Evolutionary conservation across 1,140 invertebrate genomes (phyloP).

Genomic region (Papilio xuthus): DNA sequence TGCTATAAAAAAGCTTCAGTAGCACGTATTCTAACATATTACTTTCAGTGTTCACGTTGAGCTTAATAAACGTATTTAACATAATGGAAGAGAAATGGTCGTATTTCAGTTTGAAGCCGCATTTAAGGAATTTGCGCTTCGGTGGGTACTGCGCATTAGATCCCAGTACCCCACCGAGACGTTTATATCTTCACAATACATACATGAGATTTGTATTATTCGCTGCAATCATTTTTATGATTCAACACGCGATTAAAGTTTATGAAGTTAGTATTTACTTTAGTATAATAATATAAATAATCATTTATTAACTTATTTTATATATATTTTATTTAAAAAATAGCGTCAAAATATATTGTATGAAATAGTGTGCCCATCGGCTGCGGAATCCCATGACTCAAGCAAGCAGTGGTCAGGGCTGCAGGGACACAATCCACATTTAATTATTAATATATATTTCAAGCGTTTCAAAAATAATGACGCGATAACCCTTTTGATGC

Average conservation of each 20-base stretch:
- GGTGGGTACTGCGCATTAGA: slow-evolving; percentile 56
- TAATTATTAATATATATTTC: too few species aligned
- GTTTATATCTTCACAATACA: slow-evolving; percentile 49
- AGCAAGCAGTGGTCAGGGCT: too few species aligned
- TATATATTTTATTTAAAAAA: too few species aligned
- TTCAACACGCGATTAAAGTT: slow-evolving; percentile 59
- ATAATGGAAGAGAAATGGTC: slow-evolving; percentile 49
- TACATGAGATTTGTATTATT: slow-evolving; percentile 53
- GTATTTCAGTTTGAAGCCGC: slow-evolving; percentile 52
- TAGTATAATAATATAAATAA: background rate
- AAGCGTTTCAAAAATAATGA: background rate
- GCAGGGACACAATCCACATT: too few species aligned
- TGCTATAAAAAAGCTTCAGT: background rate
- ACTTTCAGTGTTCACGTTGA: background rate
- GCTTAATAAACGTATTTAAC: background rate
- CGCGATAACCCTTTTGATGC: background rate
- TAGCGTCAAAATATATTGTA: too few species aligned
- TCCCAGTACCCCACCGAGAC: slow-evolving; percentile 42
- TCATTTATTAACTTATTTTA: too few species aligned
- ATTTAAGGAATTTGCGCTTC: slow-evolving; percentile 53
- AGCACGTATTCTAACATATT: background rate
- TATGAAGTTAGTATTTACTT: slow-evolving; percentile 51
- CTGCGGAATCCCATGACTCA: too few species aligned
- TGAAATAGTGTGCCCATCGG: too few species aligned
- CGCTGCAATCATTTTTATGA: slow-evolving; percentile 53